These are phyloP conservation scores for Palythoa grandiflora DNA, from an alignment of 92 coral and sea anemone genomes.

Conservation along the genomic window DNA sequence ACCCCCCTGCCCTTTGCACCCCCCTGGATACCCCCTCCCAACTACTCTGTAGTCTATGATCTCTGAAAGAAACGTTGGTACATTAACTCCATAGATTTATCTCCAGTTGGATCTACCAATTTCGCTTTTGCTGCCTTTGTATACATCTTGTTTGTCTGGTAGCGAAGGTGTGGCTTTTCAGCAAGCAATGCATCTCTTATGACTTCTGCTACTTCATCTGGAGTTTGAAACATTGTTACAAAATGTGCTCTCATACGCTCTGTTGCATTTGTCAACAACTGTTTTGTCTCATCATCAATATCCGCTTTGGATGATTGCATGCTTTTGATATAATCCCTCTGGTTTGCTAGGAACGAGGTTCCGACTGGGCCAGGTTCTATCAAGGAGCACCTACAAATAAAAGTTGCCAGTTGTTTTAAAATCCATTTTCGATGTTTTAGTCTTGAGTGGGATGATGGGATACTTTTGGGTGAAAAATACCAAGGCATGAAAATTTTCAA, in stretches of 20 bases:
- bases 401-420: neutral
- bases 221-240: constrained; percentile 72
- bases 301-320: constrained; percentile 35
- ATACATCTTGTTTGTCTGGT: constrained; percentile 86
- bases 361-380: constrained; percentile 95
- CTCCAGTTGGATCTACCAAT: constrained; percentile 89
- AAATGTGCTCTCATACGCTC: constrained; percentile 64
- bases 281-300: constrained; percentile 89
- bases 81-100: constrained; percentile 58
- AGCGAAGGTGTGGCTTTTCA: constrained; percentile 88
- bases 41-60: neutral
- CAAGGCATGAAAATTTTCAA: too few relatives aligned
- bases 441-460: neutral
- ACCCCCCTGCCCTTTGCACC: too few relatives aligned
- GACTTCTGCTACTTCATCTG: constrained; percentile 87
- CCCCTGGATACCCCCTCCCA: too few relatives aligned
- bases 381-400: constrained; percentile 72
- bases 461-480: too few relatives aligned
- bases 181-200: constrained; percentile 75
- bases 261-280: constrained; percentile 68
- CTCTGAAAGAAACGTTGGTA: constrained; percentile 73
- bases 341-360: constrained; percentile 67
- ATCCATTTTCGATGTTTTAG: neutral
- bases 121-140: constrained; percentile 68
- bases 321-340: constrained; percentile 18